phyloP scores from a whole-genome alignment of 2,797 vertebrate genomes.

The Neosilurus hyrtlii region DNA sequence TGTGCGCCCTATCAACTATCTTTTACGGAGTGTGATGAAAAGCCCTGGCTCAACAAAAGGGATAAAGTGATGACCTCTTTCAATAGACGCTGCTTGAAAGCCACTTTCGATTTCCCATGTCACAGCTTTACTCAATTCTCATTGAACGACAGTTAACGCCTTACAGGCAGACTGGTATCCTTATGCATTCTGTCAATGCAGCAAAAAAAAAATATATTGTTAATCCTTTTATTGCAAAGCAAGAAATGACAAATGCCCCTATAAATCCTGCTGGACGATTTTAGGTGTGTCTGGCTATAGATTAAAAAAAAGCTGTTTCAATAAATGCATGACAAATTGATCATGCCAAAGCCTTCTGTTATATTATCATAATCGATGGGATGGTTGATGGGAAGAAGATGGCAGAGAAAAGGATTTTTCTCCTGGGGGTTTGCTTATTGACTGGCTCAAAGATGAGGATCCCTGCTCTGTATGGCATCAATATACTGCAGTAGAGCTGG shows the following conservation, averaged over 20 bases:
- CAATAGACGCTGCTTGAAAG: constrained; percentile 21
- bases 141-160: constrained; percentile 22
- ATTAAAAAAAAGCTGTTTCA: constrained; percentile 33
- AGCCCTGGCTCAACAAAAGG: not conserved
- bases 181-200: constrained; percentile 26
- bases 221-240: not conserved
- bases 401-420: constrained; percentile 30
- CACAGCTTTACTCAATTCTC: constrained; percentile 42
- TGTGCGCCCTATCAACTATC: constrained; percentile 15
- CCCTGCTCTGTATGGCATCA: constrained; percentile 36
- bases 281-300: not conserved
- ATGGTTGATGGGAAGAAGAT: constrained; percentile 37
- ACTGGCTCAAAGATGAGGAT: constrained; percentile 22
- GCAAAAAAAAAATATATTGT: not conserved
- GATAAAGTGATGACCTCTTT: constrained; percentile 26
- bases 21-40: constrained; percentile 37
- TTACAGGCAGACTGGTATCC: constrained; percentile 22
- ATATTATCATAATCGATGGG: constrained; percentile 58
- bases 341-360: constrained; percentile 5
- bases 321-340: constrained; percentile 47
- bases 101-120: constrained; percentile 23
- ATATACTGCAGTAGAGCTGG: constrained; percentile 46
- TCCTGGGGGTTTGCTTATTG: constrained; percentile 44
- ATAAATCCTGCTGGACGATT: constrained; percentile 26
- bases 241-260: constrained; percentile 15